Percentiles rank a stretch among this genome's conserved stretches.
Evolutionary conservation across 1,140 invertebrate species (phyloP).

Genomic region (Euborellia annulipes): DNA sequence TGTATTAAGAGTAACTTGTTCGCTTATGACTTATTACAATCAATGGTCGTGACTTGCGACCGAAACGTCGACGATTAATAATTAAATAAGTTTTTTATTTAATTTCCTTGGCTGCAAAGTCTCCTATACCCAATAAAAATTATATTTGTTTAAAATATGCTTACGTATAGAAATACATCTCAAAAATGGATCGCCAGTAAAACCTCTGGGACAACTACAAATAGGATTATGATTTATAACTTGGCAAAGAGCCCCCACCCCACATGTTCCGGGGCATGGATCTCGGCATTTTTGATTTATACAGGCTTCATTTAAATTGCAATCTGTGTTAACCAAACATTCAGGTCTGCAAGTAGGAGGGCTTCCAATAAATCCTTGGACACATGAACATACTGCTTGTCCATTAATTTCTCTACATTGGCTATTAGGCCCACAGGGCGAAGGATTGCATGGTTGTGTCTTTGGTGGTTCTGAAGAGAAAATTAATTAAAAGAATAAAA

Average conservation of each 20-base stretch:
- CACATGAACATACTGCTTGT: constrained; percentile 31
- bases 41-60: too few relatives aligned
- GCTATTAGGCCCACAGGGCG: constrained; percentile 26
- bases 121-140: too few relatives aligned
- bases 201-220: constrained; percentile 34
- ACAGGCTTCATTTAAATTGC: constrained; percentile 31
- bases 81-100: too few relatives aligned
- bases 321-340: constrained; percentile 31
- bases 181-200: constrained; percentile 34
- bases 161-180: constrained; percentile 11
- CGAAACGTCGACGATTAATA: too few relatives aligned
- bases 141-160: background rate
- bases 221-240: constrained; percentile 35
- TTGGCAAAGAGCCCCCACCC: constrained; percentile 36
- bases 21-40: too few relatives aligned
- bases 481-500: background rate
- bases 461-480: constrained; percentile 6
- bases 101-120: too few relatives aligned
- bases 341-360: constrained; percentile 32
- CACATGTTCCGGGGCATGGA: constrained; percentile 35
- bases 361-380: constrained; percentile 29
- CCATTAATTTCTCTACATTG: constrained; percentile 31
- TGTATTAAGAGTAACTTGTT: too few relatives aligned
- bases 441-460: constrained; percentile 32
- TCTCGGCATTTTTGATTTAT: constrained; percentile 32